Base-by-base conservation (phyloP, 1,140 invertebrate genomes). In the Drosophila littoralis region DNA sequence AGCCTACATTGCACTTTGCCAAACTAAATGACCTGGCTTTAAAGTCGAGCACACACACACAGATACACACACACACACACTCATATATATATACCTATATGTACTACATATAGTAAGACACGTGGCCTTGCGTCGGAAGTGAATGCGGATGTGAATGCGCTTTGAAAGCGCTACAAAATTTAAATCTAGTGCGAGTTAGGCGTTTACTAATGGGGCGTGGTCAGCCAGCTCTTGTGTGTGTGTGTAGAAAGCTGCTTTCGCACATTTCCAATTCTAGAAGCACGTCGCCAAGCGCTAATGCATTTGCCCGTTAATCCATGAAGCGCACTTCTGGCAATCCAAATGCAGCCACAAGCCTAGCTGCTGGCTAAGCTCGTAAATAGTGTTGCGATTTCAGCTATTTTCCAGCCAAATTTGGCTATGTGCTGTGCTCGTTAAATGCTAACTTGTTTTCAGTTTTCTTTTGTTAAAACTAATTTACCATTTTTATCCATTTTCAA, bases 61-160 rank as follows among this genome's bases (percentile, higher is more conserved):
- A 38, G 8, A 42, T n/a, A 63, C 3, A 32, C 6, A 33, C 9
- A 48, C 15, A 54, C 13, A 36, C 6, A 36, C 7, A 33, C 10
- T n/a, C n/a, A n/a, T n/a, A n/a, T n/a, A 54, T 5, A 12, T 10
- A 13, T 13, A 15, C 10, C 1, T 10, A 12, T 33, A 12, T 32
- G 22, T 43, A n/a, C 6, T 6, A 10, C 12, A 15, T 6, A 13
- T 12, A 59, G 35, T n/a, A 33, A 40, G 12, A 50, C 52, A 68
- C 17, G 57, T 35, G 40, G 15, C 55, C 22, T 48, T 45, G 51
- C 28, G 33, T 28, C 74, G 81, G 77, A 88, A 71, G 65, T 73
- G 65, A 65, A 32, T 50, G 46, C 82, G 82, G 78, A 76, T 76
- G 75, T 79, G 78, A 84, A 67, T 78, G 68, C 58, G 68, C 76